Conservation (phyloP, 2,888 invertebrate genomes). For the Bimastos eiseni region DNA sequence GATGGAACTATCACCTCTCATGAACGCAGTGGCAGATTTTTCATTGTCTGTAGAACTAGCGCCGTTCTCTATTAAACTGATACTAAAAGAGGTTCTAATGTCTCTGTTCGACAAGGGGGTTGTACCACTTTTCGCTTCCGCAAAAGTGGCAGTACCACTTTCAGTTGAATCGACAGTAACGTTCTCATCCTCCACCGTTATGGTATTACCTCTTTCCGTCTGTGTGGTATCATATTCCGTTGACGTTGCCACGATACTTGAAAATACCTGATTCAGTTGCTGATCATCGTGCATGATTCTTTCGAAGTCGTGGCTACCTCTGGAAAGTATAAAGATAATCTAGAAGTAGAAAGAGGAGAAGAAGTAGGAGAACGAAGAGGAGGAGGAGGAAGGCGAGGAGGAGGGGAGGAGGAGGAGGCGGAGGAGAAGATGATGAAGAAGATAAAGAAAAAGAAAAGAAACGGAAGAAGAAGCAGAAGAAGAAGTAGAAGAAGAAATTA, state of each 20-base stretch:
- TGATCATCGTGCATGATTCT: neutral
- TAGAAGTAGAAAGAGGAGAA: neutral
- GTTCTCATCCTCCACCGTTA: neutral
- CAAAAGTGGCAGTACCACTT: conserved; percentile 2
- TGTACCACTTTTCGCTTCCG: neutral
- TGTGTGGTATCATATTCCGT: neutral
- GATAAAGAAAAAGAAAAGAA: too few species aligned
- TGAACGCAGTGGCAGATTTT: neutral
- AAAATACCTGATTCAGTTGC: neutral
- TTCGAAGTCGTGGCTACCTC: neutral
- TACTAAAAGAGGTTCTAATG: neutral
- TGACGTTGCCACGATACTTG: neutral
- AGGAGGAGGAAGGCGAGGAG: too few species aligned
- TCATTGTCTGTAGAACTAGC: neutral
- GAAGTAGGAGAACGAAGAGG: too few species aligned
- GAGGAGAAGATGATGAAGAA: too few species aligned
- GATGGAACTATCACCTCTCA: neutral
- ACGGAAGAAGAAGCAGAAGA: too few species aligned
- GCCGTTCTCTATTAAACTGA: neutral
- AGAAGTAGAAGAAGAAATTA: too few species aligned
- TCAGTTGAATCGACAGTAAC: neutral
- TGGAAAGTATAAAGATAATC: neutral
- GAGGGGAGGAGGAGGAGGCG: too few species aligned
- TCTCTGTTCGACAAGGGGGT: neutral
- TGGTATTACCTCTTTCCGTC: conserved; percentile 2